These are phyloP conservation scores for Melanotaenia duboulayi DNA, from an alignment of 2,113 vertebrate genomes.

Conservation along the genomic window DNA sequence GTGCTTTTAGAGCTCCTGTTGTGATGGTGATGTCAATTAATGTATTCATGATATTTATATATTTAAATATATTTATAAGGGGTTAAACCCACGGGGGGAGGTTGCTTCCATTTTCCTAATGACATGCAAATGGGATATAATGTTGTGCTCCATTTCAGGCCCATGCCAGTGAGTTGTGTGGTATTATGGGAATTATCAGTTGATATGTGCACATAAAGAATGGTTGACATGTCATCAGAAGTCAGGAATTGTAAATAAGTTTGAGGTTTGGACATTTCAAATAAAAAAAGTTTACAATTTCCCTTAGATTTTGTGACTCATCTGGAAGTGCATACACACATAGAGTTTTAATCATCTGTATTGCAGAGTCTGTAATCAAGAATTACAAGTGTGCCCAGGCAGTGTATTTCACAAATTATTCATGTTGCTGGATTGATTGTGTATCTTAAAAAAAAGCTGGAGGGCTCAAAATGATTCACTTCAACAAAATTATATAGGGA, in stretches of 20 bases:
- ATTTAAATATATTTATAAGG: constrained; percentile 88
- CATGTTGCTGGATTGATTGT: constrained; percentile 28
- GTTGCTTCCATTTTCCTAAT: constrained; percentile 77
- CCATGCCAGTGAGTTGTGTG: constrained; percentile 60
- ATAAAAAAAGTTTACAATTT: neutral
- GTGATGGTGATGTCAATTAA: constrained; percentile 75
- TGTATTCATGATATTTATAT: constrained; percentile 87
- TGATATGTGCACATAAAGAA: constrained; percentile 22
- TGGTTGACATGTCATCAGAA: neutral
- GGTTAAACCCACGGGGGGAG: constrained; percentile 78
- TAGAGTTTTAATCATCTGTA: neutral
- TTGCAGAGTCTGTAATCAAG: constrained; percentile 39
- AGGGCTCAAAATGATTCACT: constrained; percentile 40
- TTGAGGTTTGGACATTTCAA: neutral
- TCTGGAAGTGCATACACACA: neutral
- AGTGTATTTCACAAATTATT: constrained; percentile 44
- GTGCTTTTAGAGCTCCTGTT: constrained; percentile 66
- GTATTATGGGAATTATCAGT: constrained; percentile 44
- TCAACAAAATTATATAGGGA: constrained; percentile 32
- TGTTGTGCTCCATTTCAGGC: constrained; percentile 78
- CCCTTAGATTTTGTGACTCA: neutral
- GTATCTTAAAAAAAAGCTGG: constrained; percentile 38
- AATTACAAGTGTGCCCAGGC: constrained; percentile 17
- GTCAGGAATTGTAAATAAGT: neutral
- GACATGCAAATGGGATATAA: constrained; percentile 83